phyloP scores from a whole-genome alignment of 2,888 invertebrate genomes.

The Caradrina kadenii region DNA sequence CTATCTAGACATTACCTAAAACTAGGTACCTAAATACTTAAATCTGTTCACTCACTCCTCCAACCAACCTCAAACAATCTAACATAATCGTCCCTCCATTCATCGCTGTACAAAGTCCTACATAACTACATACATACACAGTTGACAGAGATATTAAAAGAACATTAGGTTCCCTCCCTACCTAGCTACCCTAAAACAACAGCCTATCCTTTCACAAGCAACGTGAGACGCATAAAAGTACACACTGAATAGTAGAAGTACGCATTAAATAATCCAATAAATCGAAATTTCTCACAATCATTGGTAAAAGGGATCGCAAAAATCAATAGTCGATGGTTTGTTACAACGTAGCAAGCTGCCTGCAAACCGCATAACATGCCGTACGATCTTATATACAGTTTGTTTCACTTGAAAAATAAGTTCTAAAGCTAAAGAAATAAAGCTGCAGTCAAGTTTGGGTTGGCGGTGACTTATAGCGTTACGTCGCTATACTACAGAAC shows the following conservation, averaged over 20 bases:
- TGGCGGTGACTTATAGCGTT: constrained; percentile 60
- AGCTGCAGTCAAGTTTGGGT: constrained; percentile 28
- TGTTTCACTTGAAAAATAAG: constrained; percentile 37
- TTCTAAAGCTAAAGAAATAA: neutral
- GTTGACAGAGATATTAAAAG: constrained; percentile 9
- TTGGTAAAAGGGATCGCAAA: constrained; percentile 77
- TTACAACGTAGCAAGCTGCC: constrained; percentile 71
- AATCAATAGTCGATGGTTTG: constrained; percentile 87
- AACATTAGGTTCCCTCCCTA: neutral
- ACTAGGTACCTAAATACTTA: neutral
- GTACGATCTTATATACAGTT: constrained; percentile 51
- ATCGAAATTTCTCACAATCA: constrained; percentile 77
- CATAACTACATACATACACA: neutral
- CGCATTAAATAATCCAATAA: constrained; percentile 75
- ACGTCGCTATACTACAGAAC: constrained; percentile 65
- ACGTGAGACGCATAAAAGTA: constrained; percentile 8
- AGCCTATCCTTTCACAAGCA: neutral
- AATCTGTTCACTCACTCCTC: neutral
- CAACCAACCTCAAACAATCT: neutral
- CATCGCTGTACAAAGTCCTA: constrained; percentile 4
- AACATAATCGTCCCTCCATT: neutral
- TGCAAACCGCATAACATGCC: constrained; percentile 42
- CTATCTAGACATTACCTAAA: too few relatives aligned
- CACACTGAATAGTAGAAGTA: neutral
- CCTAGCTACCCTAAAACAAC: neutral